Percentiles rank a stretch among this genome's conserved stretches.
Evolutionary conservation across 2,113 vertebrate genomes (phyloP).

Genomic region (Chrysochloris asiatica): DNA sequence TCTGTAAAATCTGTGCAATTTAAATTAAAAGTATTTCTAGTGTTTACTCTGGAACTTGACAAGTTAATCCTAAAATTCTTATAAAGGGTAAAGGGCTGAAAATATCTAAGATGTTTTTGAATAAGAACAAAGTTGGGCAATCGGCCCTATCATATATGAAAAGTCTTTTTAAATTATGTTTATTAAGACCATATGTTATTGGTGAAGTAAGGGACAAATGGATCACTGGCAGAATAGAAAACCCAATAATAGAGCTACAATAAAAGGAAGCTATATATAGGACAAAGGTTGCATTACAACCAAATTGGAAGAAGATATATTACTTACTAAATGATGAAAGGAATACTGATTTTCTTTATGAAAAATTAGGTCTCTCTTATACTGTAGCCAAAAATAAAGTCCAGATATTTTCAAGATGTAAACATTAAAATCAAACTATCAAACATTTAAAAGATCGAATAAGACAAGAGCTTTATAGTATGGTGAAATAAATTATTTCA

Average conservation of each 20-base stretch:
- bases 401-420: not conserved
- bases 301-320: not conserved
- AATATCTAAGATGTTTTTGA: not conserved
- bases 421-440: conserved; percentile 4
- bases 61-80: not conserved
- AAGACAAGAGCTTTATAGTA: not conserved
- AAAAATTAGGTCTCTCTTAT: conserved; percentile 7
- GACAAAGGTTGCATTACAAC: not conserved
- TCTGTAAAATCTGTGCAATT: conserved; percentile 23
- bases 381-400: not conserved
- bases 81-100: not conserved
- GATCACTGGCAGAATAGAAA: not conserved
- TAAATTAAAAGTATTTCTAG: not conserved
- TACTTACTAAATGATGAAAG: conserved; percentile 9
- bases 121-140: conserved; percentile 9
- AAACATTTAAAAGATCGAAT: not conserved
- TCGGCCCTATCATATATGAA: not conserved
- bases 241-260: not conserved
- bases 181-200: conserved; percentile 18
- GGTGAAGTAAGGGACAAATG: not conserved
- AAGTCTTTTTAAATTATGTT: not conserved
- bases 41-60: conserved; percentile 1
- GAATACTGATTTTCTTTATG: conserved; percentile 26
- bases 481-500: not conserved
- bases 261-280: not conserved